These are phyloP conservation scores for Montipora sp. DNA, from an alignment of 64 coral and sea anemone species.

Conservation along the genomic window DNA sequence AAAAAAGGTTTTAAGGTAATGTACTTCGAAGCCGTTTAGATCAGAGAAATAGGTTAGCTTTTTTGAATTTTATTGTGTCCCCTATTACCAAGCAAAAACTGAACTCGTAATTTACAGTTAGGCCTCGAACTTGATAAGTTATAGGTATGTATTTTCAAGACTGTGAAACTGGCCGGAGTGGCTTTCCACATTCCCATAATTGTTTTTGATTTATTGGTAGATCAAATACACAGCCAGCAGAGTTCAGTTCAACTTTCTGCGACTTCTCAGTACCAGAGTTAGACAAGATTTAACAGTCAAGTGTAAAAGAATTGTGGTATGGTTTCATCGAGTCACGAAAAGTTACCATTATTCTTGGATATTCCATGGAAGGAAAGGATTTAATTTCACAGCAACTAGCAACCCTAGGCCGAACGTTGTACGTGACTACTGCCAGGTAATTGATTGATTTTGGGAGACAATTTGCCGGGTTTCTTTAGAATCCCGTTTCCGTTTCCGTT, in stretches of 20 bases:
- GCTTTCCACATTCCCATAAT: neutral
- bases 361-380: conserved; percentile 84
- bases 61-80: too few relatives aligned
- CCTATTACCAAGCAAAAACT: too few relatives aligned
- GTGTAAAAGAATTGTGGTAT: conserved; percentile 85
- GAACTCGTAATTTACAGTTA: too few relatives aligned
- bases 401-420: conserved; percentile 71
- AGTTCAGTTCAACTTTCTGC: conserved; percentile 88
- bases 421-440: conserved; percentile 89
- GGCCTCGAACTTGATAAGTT: too few relatives aligned
- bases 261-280: conserved; percentile 79
- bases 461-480: too few relatives aligned
- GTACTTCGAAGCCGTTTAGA: too few relatives aligned
- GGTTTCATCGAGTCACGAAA: conserved; percentile 79
- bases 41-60: too few relatives aligned
- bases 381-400: conserved; percentile 72
- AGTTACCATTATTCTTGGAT: conserved; percentile 87
- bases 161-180: neutral
- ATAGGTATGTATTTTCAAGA: too few relatives aligned
- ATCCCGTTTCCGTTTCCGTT: too few relatives aligned
- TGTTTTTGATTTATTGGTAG: conserved; percentile 41
- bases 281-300: conserved; percentile 80
- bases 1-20: conserved; percentile 69
- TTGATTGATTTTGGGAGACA: too few relatives aligned
- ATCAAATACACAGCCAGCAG: conserved; percentile 80